Evolutionary conservation across 1,140 invertebrate genomes (phyloP), one percentile per base, ranked within the genome.

Genomic region (Drosophila chauvacae): DNA sequence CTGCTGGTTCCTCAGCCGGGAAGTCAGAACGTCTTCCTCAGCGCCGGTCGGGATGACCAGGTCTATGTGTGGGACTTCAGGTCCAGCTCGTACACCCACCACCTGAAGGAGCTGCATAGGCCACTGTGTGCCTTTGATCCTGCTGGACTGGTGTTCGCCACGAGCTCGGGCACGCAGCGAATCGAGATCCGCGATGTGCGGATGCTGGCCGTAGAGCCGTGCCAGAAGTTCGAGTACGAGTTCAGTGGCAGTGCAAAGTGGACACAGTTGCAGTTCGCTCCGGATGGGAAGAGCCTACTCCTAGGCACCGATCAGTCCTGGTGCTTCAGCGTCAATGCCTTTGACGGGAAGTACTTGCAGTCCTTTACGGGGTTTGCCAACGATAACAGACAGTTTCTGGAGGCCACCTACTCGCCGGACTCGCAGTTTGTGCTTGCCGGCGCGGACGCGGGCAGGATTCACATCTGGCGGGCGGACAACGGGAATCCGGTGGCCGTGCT

Each of bases 241-340:
- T 41, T 53, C 10, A 72, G 61, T 9, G 47, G 47, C 13, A 7
- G 9, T 1, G 69, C 63, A 10, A 71, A 68, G 6, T 86, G 78
- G 78, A 86, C 79, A 4, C 83, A 86, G 30, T 9, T 86, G 39
- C 70, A 86, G 35, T 86, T 86, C 41, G 28, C 82, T 0, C 78
- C 78, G 14, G 45, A 79, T 33, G 82, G 82, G 3, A 64, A 71
- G 28, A 44, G 14, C 0, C 16, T 86, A 1, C 35, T 86, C n/a
- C 13, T 86, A 2, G 35, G 45, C 50, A 86, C 82, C 10, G 50
- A 86, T 68, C 33, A 42, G 16, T 68, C 65, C 6, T 64, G 70
- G 45, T 81, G 78, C 48, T 86, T 86, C 47, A 79, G 62, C n/a
- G 62, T 86, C 30, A 61, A 64, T 30, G 63, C 82, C 16, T 60